phyloP scores from a whole-genome alignment of 2,113 vertebrate genomes.

The Benitochromis conjunctus region DNA sequence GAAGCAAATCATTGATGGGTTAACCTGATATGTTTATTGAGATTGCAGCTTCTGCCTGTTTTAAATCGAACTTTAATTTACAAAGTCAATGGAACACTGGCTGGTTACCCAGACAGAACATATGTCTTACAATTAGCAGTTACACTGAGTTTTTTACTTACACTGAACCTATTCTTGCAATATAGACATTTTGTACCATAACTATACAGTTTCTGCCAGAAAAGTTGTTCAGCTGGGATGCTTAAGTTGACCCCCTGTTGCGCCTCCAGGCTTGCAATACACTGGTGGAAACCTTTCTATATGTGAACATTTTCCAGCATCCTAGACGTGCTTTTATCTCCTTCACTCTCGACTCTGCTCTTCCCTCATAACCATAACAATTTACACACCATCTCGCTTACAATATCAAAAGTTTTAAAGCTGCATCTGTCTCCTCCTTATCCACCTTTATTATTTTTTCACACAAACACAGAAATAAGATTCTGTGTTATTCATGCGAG shows the following conservation, averaged over 20 bases:
- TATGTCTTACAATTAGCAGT: not conserved
- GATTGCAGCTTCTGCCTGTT: slow-evolving; percentile 1
- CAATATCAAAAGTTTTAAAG: not conserved
- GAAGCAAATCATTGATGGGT: not conserved
- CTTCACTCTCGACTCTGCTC: not conserved
- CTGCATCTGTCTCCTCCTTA: not conserved
- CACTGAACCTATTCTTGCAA: not conserved
- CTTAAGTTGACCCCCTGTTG: not conserved
- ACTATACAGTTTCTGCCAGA: not conserved
- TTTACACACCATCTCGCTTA: not conserved
- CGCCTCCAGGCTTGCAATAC: not conserved
- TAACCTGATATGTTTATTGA: slow-evolving; percentile 16
- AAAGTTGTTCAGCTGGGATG: not conserved
- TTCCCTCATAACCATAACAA: not conserved
- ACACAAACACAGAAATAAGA: not conserved
- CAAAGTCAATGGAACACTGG: not conserved
- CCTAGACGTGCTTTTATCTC: not conserved
- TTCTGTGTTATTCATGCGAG: not conserved
- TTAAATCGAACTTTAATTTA: slow-evolving; percentile 10
- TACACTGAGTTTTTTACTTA: not conserved
- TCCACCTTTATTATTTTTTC: not conserved
- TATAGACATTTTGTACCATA: not conserved
- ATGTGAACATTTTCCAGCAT: not conserved
- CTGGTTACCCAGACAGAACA: slow-evolving; percentile 3
- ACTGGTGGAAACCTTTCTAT: not conserved